Base-by-base conservation (phyloP, 2,888 invertebrate genomes). In the Oegoconia quadripuncta region DNA sequence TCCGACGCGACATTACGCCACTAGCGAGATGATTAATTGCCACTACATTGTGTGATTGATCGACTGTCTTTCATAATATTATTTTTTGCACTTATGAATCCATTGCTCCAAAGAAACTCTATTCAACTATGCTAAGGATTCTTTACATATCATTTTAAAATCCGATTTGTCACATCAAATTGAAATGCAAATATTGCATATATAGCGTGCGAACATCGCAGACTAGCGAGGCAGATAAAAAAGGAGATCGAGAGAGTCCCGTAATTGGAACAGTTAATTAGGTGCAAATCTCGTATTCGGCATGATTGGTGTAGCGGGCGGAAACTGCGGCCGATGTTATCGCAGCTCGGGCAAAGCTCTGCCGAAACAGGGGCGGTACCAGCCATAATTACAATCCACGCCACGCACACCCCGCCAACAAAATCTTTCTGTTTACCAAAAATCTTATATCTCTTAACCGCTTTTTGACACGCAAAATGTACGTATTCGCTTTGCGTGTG, bases 11-110 rank as follows among this genome's bases (percentile, higher is more conserved):
- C 56, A 61, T 52, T 53, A 46, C 46, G 53, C 55, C 62, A 53
- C 72, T 67, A 67, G 56, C 58, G 49, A 52, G 72, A 68, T 83
- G 87, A 87, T 87, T 82, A 83, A 87, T 87, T 79, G 67, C 72
- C 52, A 46, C 66, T 52, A 50, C 56, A 47, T 55, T 48, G 50
- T 52, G 58, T 79, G 79, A 86, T 82, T 76, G 82, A 87, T 83
- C 69, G 72, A 70, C 59, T 58, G 69, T 61, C 61, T 69, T 71
- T 61, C 46, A 59, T 42, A 48, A 48, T 39, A 31, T n/a, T n/a
- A n/a, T 50, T 59, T 61, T 65, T 65, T 63, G 50, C 39, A 34
- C 23, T 8, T 40, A 36, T 36, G 39, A 37, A 52, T 55, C 48
- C 55, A 51, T 53, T 56, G 64, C 47, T 53, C 52, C 13, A n/a